A percentile compares a stretch with the other conserved stretches of the same genome.
phyloP scores from a whole-genome alignment of 2,888 invertebrate species.

The Macrophya alboannulata region DNA sequence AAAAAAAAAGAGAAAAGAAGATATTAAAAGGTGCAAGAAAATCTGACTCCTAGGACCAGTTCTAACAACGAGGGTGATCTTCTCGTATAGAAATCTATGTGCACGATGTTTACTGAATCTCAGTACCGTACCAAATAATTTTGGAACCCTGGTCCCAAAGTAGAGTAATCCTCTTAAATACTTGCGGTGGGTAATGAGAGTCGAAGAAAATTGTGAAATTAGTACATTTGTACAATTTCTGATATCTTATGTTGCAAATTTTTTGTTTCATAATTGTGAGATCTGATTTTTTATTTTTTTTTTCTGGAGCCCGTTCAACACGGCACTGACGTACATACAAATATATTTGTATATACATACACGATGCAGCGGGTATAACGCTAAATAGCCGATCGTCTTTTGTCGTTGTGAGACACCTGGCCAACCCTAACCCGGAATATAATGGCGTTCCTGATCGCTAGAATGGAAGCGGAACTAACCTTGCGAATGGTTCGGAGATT shows the following conservation, averaged over 20 bases:
- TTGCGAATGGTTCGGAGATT: conserved; percentile 45
- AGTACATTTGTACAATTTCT: background rate
- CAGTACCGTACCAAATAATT: background rate
- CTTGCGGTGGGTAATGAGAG: background rate
- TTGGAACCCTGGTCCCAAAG: background rate
- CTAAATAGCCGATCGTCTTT: conserved; percentile 52
- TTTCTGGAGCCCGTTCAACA: background rate
- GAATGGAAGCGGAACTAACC: conserved; percentile 54
- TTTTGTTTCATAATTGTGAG: background rate
- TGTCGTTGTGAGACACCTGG: conserved; percentile 49
- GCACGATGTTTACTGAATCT: background rate
- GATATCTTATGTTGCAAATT: background rate
- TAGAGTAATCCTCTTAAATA: background rate
- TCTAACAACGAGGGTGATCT: background rate
- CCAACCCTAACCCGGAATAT: conserved; percentile 33
- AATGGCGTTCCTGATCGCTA: conserved; percentile 34
- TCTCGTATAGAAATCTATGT: background rate
- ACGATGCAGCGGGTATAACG: conserved; percentile 31
- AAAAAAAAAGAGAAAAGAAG: background rate
- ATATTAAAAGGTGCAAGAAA: conserved; percentile 31
- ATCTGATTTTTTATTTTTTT: conserved; percentile 1
- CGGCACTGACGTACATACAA: conserved; percentile 11
- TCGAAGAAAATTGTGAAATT: background rate
- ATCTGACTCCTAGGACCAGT: conserved; percentile 32
- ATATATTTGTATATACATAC: conserved; percentile 23